Evolutionary conservation across 2,888 invertebrate species (phyloP).

Genomic region (Neelides folsomi): DNA sequence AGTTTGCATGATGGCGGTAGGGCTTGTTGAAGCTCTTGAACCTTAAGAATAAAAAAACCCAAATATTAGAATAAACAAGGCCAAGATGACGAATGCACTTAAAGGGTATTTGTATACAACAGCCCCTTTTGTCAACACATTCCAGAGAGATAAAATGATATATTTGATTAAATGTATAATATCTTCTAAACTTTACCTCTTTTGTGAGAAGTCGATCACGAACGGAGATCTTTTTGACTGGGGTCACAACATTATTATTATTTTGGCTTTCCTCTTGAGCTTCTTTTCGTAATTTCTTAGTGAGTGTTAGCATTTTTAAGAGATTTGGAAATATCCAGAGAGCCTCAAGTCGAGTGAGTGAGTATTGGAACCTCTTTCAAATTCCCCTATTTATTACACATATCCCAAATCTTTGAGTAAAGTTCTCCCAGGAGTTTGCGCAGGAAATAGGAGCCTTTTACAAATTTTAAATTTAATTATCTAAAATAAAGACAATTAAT

Average conservation of each 20-base stretch:
- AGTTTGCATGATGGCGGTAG: slow-evolving; percentile 67
- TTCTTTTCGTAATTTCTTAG: slow-evolving; percentile 25
- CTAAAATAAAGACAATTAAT: too few relatives aligned
- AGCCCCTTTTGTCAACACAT: neutral
- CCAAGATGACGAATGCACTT: neutral
- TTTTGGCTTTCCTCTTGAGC: slow-evolving; percentile 23
- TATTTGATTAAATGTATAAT: neutral
- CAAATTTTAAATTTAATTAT: too few relatives aligned
- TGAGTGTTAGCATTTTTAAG: slow-evolving; percentile 21
- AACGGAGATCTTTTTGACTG: slow-evolving; percentile 22
- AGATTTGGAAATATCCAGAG: too few relatives aligned
- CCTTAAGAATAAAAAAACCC: slow-evolving; percentile 36
- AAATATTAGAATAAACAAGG: neutral
- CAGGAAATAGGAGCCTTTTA: too few relatives aligned
- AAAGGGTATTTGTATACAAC: neutral
- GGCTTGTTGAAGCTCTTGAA: slow-evolving; percentile 71
- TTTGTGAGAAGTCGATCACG: slow-evolving; percentile 27
- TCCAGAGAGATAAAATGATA: neutral
- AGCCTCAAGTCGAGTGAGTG: too few relatives aligned
- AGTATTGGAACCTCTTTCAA: too few relatives aligned
- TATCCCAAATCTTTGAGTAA: too few relatives aligned
- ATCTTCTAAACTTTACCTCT: slow-evolving; percentile 26
- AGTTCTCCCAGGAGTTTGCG: too few relatives aligned
- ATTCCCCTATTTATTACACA: too few relatives aligned
- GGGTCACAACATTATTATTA: slow-evolving; percentile 13